Base-by-base conservation (phyloP, 2,113 vertebrate genomes). In the Nestor notabilis region DNA sequence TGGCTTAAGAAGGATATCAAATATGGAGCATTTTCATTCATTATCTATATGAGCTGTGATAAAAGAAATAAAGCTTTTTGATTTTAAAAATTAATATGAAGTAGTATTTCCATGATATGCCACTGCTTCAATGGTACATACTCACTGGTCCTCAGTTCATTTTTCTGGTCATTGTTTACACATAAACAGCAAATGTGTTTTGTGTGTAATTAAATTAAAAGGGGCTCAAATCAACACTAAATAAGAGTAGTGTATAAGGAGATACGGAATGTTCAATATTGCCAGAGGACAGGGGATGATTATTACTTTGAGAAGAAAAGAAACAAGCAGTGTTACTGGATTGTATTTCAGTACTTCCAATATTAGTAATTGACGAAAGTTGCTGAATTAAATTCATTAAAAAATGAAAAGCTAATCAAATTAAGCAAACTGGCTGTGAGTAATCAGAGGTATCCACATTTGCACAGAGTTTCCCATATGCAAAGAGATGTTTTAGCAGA, bases 381-480 rank as follows among this genome's bases (percentile, higher is more conserved):
- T 85, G 41, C 33, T 92, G 41, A 43, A 75, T 70, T 60, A 41
- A 75, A 49, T 80, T 77, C 3, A 83, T 83, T 83, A 7, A 24
- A 89, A 89, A 91, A 65, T 56, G 31, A 95, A 84, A 88, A 94
- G 13, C 46, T 75, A 77, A 83, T 74, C 10, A 58, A 91, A 91
- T 95, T 93, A 94, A 87, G 75, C 70, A 83, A 92, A 94, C 61
- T 95, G 64, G 41, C 53, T 60, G n/a, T 89, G 78, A 81, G n/a
- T 75, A 94, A 94, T 75, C 50, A 75, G 84, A 96, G 87, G 89
- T 91, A 96, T 89, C 92, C 85, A 83, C 82, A 90, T 97, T 95
- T 95, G 96, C 82, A 96, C 96, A 95, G 78, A 93, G 91, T 92
- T 96, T 79, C 96, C 83, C 89, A 86, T 80, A 52, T 55, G 79